Base-by-base conservation (phyloP, 1,140 invertebrate species). In the Megalopta genalis region DNA sequence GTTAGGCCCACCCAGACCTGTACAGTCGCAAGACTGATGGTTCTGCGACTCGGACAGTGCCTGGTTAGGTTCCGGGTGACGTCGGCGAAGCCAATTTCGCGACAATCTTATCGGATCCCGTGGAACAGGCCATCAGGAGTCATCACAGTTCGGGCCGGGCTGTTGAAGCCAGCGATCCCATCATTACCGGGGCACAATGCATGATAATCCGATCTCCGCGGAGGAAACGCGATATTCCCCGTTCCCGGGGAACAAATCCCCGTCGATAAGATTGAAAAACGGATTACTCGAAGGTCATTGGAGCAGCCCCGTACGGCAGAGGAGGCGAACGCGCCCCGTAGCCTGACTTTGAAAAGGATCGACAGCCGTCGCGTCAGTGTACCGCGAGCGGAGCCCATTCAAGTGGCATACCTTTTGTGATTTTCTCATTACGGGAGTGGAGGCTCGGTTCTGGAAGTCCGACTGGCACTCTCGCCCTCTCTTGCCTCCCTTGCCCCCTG, bases 401-500 rank as follows among this genome's bases (percentile, higher is more conserved):
- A 80, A 64, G 49, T 64, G 72, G 81, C 64, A 57, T 42, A 84
- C 32, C 86, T 85, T 89, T 90, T 89, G 86, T 87, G 86, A 88
- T 90, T 89, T 90, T 87, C 87, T 90, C 88, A 89, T 90, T 87
- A 89, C 82, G 82, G 75, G 72, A 81, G 70, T 88, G 84, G 87
- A 85, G 85, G 82, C 81, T 86, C 86, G 83, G 80, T 83, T 79
- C 59, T 77, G 52, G 77, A 80, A 75, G 66, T 66, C 66, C 64
- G 67, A 74, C 80, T 70, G 71, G 63, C 68, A 74, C 46, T 23
- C 14, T 68, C 57, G 39, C 57, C 32, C 67, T 52, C 49, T 57
- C 54, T 57, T 21, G n/a, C 4, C 21, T 21, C 6, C 1, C 21
- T 21, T 57, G 18, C 21, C 54, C 7, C 54, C 16, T 16, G 16